Evolutionary conservation across 2,113 vertebrate genomes (phyloP), one percentile per base, ranked within the genome.

Genomic region (Actinemys pallida): DNA sequence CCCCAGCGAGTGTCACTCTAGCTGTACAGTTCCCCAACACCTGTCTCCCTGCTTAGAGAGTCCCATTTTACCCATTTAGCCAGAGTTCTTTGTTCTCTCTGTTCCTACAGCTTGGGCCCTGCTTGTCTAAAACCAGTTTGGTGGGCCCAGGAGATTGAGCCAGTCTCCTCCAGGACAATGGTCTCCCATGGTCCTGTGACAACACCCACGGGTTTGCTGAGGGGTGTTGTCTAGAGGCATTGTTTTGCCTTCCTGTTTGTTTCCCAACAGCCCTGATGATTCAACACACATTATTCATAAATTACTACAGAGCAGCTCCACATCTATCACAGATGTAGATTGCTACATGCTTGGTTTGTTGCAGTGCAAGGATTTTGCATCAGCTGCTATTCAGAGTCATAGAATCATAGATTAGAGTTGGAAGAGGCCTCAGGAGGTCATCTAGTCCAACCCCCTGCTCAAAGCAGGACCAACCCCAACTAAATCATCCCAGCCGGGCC

Each of bases 281-380:
- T 81, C 52, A 3, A 7, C 72, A 24, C 39, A 1, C 53, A 53
- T 83, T 19, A 87, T 69, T 39, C 0, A 0, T 49, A 10, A 1
- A 0, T 81, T 35, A 11, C 80, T 49, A 31, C 59, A 6, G 12
- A 80, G 24, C 1, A 0, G 31, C 29, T 65, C 2, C 8, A 3
- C 20, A 0, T 80, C 56, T 84, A n/a, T 49, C 53, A 1, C 29
- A 3, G 35, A 90, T 12, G 50, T 0, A 0, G 62, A 53, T 4
- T 53, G 10, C 22, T 92, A 2, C 0, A 0, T 57, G 47, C 47
- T 52, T 49, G 3, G 10, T 65, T 90, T 29, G 89, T 27, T 65
- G 45, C 47, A 94, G 54, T 31, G 25, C 1, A 1, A 87, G 11
- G 0, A 1, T 84, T 90, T 90, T 75, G 1, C 24, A 72, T 29